phyloP scores from a whole-genome alignment of 2,797 vertebrate species.

The Bryconaethiops microstoma region DNA sequence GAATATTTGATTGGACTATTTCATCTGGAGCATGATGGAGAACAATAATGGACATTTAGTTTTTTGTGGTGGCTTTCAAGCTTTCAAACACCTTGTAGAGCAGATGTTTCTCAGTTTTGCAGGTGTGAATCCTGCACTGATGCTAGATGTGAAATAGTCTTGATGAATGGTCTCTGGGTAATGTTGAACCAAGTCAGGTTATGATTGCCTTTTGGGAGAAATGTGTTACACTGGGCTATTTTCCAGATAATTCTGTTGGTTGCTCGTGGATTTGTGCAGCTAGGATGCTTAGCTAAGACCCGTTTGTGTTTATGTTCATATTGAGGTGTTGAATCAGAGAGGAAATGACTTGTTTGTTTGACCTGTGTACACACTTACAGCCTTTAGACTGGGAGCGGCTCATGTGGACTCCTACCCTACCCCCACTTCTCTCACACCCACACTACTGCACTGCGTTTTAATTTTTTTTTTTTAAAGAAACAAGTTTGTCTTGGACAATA shows the following conservation, averaged over 20 bases:
- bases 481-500: too few species aligned
- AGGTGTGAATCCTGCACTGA: background rate
- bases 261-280: too few species aligned
- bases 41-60: background rate
- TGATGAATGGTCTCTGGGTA: background rate
- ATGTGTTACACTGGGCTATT: background rate
- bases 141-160: too few species aligned
- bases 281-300: background rate
- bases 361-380: constrained; percentile 40
- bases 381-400: constrained; percentile 45
- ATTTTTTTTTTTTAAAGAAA: too few species aligned
- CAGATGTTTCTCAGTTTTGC: background rate
- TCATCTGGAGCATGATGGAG: background rate
- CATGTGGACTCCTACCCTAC: constrained; percentile 12
- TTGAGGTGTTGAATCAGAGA: constrained; percentile 15
- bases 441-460: too few species aligned
- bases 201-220: background rate
- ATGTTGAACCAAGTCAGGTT: background rate
- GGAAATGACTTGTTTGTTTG: constrained; percentile 46
- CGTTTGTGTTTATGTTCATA: background rate
- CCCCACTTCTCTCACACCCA: too few species aligned
- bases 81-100: background rate
- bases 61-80: background rate
- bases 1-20: constrained; percentile 5
- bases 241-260: too few species aligned